Evolutionary conservation across 2,797 vertebrate genomes (phyloP).

Genomic region (Salarias fasciatus): DNA sequence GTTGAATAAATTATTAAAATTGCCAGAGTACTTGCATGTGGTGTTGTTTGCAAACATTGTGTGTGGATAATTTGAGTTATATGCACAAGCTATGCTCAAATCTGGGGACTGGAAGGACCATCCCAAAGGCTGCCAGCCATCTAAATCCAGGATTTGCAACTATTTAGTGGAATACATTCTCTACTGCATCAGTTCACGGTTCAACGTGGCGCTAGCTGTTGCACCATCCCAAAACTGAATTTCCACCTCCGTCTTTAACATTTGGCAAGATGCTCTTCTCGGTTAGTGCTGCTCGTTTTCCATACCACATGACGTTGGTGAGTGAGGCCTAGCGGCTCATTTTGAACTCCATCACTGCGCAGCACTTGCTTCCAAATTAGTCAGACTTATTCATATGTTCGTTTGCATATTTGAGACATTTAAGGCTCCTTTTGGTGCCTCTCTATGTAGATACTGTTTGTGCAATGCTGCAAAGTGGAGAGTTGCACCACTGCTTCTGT

Average conservation of each 20-base stretch:
- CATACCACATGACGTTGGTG: conserved; percentile 1
- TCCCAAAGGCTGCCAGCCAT: background rate
- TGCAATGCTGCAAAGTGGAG: background rate
- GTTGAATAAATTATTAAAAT: conserved; percentile 3
- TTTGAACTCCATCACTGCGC: conserved; percentile 2
- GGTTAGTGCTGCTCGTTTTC: conserved; percentile 1
- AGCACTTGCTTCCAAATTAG: conserved; percentile 3
- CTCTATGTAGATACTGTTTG: conserved; percentile 8
- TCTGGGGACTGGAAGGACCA: background rate
- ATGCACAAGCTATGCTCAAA: background rate
- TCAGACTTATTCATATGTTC: conserved; percentile 10
- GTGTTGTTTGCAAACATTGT: background rate
- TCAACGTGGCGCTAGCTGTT: background rate
- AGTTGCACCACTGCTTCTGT: background rate
- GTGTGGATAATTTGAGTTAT: background rate
- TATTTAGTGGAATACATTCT: background rate
- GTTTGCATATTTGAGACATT: background rate
- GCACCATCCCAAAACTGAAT: background rate
- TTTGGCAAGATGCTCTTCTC: conserved; percentile 18
- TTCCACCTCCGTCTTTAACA: background rate
- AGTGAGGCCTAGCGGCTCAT: conserved; percentile 18
- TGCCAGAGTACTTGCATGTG: too few species aligned
- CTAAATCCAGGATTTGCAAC: background rate
- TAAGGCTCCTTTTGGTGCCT: background rate
- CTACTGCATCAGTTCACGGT: background rate